phyloP scores from a whole-genome alignment of 2,797 vertebrate species.

The Enoplosus armatus region DNA sequence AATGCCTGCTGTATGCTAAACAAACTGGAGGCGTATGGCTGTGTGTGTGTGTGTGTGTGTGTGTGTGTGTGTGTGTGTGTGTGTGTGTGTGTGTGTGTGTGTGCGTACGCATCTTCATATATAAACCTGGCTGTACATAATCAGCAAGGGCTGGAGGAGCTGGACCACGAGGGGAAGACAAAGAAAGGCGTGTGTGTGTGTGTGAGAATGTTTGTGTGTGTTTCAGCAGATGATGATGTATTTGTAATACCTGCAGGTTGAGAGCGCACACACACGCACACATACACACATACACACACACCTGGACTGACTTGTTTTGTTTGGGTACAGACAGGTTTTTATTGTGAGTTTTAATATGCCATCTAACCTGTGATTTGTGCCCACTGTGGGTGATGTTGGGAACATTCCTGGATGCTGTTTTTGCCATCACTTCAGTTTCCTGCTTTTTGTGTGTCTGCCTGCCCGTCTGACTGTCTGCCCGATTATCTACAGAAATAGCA shows the following conservation, averaged over 20 bases:
- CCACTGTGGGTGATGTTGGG: slow-evolving; percentile 8
- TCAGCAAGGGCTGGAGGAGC: slow-evolving; percentile 38
- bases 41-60: slow-evolving; percentile 20
- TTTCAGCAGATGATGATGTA: slow-evolving; percentile 12
- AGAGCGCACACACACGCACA: neutral
- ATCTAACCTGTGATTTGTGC: slow-evolving; percentile 24
- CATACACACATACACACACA: neutral
- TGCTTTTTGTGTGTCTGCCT: neutral
- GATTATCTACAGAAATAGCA: slow-evolving; percentile 62
- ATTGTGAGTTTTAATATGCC: slow-evolving; percentile 7
- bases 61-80: slow-evolving; percentile 7
- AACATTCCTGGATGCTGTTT: slow-evolving; percentile 16
- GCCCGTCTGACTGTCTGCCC: slow-evolving; percentile 11
- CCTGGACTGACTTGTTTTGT: neutral
- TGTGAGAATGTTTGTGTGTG: neutral
- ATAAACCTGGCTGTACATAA: slow-evolving; percentile 20
- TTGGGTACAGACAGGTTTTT: neutral
- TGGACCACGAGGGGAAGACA: slow-evolving; percentile 20
- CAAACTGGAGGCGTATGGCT: slow-evolving; percentile 64
- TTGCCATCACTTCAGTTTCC: neutral
- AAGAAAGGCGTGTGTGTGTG: neutral
- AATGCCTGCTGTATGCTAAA: slow-evolving; percentile 76
- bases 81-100: neutral
- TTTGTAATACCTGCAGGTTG: slow-evolving; percentile 29
- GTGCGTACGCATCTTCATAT: too few species aligned